A percentile compares a stretch with the other conserved stretches of the same genome.
Conservation (phyloP, 2,797 vertebrate genomes). For the Anguilla megastoma region DNA sequence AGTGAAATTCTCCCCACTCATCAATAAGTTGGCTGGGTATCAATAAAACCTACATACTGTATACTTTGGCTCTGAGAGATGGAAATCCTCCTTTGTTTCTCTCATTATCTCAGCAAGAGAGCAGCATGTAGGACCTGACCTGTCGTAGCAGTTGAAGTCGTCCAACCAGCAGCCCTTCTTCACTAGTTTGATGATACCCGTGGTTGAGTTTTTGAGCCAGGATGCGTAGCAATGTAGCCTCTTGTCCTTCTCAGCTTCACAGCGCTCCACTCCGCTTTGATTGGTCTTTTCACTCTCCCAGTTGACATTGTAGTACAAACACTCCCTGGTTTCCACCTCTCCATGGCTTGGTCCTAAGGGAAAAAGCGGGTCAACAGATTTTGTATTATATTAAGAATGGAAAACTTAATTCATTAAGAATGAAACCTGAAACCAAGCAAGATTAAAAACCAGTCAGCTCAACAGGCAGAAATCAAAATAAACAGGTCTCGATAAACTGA, state of each 20-base stretch:
- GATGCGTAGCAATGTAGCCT: slow-evolving; percentile 97
- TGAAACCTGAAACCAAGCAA: background rate
- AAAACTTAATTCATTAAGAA: background rate
- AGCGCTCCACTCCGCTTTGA: slow-evolving; percentile 93
- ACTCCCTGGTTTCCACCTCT: slow-evolving; percentile 91
- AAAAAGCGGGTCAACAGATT: background rate
- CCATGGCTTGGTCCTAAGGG: slow-evolving; percentile 83
- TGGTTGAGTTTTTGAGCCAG: slow-evolving; percentile 88
- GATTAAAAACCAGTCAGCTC: background rate
- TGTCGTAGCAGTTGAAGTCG: slow-evolving; percentile 99
- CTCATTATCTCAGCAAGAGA: background rate
- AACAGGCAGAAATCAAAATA: background rate
- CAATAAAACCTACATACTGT: background rate
- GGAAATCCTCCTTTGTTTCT: background rate
- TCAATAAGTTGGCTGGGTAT: background rate
- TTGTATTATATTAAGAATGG: background rate
- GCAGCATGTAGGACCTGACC: slow-evolving; percentile 65
- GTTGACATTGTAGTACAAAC: slow-evolving; percentile 97
- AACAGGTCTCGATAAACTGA: background rate
- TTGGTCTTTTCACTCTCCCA: slow-evolving; percentile 95
- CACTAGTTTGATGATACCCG: slow-evolving; percentile 92
- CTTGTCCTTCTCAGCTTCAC: slow-evolving; percentile 96
- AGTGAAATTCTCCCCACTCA: background rate
- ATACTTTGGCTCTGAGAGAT: background rate
- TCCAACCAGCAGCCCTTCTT: slow-evolving; percentile 99